Conservation (phyloP, 2,113 vertebrate species). For the Neogale vison region DNA sequence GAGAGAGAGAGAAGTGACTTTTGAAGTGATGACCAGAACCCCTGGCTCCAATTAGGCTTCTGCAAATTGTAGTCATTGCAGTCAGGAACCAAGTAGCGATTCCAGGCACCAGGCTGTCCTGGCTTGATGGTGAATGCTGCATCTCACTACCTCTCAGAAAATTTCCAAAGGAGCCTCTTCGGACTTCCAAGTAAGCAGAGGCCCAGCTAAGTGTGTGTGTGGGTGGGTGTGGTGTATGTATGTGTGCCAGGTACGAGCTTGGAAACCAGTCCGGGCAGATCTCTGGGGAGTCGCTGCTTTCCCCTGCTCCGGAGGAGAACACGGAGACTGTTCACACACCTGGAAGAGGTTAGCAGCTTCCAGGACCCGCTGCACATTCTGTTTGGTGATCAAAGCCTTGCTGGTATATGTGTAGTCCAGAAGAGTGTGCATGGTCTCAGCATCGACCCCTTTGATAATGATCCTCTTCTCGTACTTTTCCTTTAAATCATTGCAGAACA, state of each 20-base stretch:
- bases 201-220: neutral
- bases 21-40: neutral
- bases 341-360: slow-evolving; percentile 98
- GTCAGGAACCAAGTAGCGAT: neutral
- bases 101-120: neutral
- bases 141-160: neutral
- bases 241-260: neutral
- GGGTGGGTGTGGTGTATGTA: neutral
- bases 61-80: neutral
- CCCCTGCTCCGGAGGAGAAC: neutral
- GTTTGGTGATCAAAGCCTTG: slow-evolving; percentile 92
- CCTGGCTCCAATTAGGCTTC: neutral
- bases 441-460: slow-evolving; percentile 93
- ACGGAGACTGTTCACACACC: slow-evolving; percentile 82
- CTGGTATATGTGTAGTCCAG: slow-evolving; percentile 98
- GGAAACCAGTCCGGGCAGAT: neutral
- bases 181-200: slow-evolving; percentile 23
- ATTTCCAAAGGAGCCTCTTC: neutral
- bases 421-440: slow-evolving; percentile 93
- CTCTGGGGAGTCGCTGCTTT: neutral
- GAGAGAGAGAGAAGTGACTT: neutral
- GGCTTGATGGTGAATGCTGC: neutral
- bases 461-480: slow-evolving; percentile 95
- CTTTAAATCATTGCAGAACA: slow-evolving; percentile 97
- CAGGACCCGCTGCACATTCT: slow-evolving; percentile 94